Evolutionary conservation across 2,113 vertebrate species (phyloP), one percentile per base, ranked within the genome.

Genomic region (Mesoclemmys tuberculata): DNA sequence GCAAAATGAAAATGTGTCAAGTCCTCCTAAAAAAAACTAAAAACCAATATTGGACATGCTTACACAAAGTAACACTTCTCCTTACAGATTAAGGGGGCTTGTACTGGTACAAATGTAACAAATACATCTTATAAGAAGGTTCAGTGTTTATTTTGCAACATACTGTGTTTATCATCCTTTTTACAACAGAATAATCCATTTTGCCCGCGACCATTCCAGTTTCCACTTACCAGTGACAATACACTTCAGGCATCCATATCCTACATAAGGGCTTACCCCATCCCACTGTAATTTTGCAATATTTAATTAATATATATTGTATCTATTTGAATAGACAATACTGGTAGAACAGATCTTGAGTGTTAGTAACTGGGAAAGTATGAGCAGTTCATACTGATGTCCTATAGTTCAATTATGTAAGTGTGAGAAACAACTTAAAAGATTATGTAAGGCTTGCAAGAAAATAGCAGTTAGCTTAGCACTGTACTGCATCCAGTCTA

Each of bases 341-440:
- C 12, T 79, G 24, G 26, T 31, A 88, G 3, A 58, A 5, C 21
- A 46, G 31, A 10, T 5, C 10, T 14, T 55, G 10, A 4, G 44
- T 18, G 18, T 56, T 54, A 44, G 1, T 2, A 5, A 18, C 1
- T 68, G 0, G 0, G n/a, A 38, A 74, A 41, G 38, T 0, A 0
- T 44, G 29, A 78, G 11, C 3, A 35, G 22, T 5, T 4, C 0
- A 0, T 10, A 68, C 35, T n/a, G 6, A 26, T 11, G 24, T 6
- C 14, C 12, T 4, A 4, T 16, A 49, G 2, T 16, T 46, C 8
- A 6, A 4, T 26, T 80, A 5, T 38, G 14, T 3, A 87, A 9
- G 2, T 51, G 2, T n/a, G 68, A 58, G 27, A 75, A 2, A 4
- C 4, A 90, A 46, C 41, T 22, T 54, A 38, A 87, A 64, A 11